Evolutionary conservation across 2,113 vertebrate species (phyloP), one percentile per base, ranked within the genome.

Genomic region (Hippocampus barbouri): DNA sequence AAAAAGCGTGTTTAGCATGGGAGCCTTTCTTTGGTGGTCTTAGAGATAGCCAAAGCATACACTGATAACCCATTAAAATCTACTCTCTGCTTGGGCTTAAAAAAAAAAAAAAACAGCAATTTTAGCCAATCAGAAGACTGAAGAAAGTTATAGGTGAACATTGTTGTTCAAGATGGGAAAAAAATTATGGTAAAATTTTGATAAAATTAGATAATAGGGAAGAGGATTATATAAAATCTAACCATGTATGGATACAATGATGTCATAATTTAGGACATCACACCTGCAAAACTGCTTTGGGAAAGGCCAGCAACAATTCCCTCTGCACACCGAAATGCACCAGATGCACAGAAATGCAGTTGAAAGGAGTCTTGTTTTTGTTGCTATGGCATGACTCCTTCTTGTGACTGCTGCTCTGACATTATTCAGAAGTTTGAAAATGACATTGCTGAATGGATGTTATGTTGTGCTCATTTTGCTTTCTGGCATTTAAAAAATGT

Each of bases 21-120:
- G 3, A 63, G 71, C 0, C 43, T 74, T 78, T 68, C 59, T 82
- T 76, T 73, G 56, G 64, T 40, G 47, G 62, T 54, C 59, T 20
- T 38, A 23, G 5, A 21, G 63, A 18, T 2, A 30, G 63, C 15
- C 16, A 76, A 68, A 64, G 16, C 4, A 59, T 25, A 65, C 57
- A 66, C 51, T 56, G 65, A 53, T 45, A 25, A 10, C 27, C 15
- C 23, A 15, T 56, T n/a, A 6, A 56, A 23, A 3, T n/a, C 20
- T 56, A 9, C 2, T 11, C 8, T 56, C 53, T 51, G 5, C 5
- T 5, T 51, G 15, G 15, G 47, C 1, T 45, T 12, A 18, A 51
- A 49, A 49, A 49, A 21, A 59, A 0, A 27, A 4, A 25, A 59
- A 25, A 8, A 7, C 2, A 38, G 16, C 8, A 18, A 38, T 21